phyloP scores from a whole-genome alignment of 2,888 invertebrate species.

The Sepioteuthis lessoniana region DNA sequence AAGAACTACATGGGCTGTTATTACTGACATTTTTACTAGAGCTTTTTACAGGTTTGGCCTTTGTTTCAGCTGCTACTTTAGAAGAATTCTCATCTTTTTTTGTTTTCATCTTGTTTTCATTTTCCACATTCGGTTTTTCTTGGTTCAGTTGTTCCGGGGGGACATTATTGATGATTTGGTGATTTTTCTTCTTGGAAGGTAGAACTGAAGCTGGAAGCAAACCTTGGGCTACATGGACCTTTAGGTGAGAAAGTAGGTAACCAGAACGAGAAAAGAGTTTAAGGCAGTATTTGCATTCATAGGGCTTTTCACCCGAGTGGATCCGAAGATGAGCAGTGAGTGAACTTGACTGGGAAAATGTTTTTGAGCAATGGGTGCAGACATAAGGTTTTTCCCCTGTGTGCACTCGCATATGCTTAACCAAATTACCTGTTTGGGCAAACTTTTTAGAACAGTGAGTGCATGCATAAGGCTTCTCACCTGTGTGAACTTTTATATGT shows the following conservation, averaged over 20 bases:
- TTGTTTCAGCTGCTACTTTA: not conserved
- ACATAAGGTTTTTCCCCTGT: constrained; percentile 25
- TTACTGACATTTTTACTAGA: not conserved
- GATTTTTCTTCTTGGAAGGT: not conserved
- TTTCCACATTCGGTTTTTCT: not conserved
- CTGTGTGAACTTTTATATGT: not conserved
- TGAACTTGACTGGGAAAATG: constrained; percentile 37
- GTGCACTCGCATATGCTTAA: constrained; percentile 24
- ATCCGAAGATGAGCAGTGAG: constrained; percentile 42
- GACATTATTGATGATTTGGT: not conserved
- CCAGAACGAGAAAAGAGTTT: constrained; percentile 39
- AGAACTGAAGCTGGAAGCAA: not conserved
- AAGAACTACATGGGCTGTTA: not conserved
- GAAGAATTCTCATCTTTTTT: not conserved
- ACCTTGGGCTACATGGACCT: not conserved
- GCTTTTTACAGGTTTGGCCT: not conserved
- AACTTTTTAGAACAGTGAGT: not conserved
- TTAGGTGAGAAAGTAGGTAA: not conserved
- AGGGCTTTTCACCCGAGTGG: constrained; percentile 37
- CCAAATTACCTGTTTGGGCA: constrained; percentile 37
- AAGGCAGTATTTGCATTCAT: constrained; percentile 39
- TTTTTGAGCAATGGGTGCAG: constrained; percentile 36
- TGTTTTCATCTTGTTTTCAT: too few species aligned
- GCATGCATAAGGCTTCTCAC: not conserved
- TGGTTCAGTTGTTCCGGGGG: not conserved